These are phyloP conservation scores for Petromus typicus DNA, from an alignment of 2,113 vertebrate species.

Conservation along the genomic window DNA sequence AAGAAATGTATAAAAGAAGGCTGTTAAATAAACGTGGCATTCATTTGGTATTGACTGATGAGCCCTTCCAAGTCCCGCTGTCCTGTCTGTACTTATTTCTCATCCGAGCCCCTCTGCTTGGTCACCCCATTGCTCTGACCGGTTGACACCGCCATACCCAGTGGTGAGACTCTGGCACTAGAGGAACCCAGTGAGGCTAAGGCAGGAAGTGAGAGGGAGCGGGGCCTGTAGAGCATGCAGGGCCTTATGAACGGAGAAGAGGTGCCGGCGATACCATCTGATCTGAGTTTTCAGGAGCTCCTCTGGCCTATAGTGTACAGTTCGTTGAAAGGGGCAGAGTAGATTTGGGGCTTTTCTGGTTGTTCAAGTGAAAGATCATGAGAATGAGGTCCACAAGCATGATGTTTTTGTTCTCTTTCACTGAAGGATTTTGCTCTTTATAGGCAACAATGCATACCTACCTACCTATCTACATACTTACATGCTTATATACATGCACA, in stretches of 20 bases:
- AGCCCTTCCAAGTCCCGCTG: too few relatives aligned
- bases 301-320: not conserved
- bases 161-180: too few relatives aligned
- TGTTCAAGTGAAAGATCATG: not conserved
- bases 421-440: constrained; percentile 8
- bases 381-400: not conserved
- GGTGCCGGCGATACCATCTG: not conserved
- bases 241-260: not conserved
- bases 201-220: not conserved
- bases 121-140: too few relatives aligned
- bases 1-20: too few relatives aligned
- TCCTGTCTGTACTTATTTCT: too few relatives aligned
- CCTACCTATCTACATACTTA: not conserved
- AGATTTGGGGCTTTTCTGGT: not conserved
- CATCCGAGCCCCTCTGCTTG: too few relatives aligned
- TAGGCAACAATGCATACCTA: not conserved
- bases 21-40: too few relatives aligned
- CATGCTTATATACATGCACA: too few relatives aligned
- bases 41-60: too few relatives aligned
- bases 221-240: not conserved
- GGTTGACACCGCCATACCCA: too few relatives aligned
- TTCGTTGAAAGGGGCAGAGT: not conserved
- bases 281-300: constrained; percentile 27
- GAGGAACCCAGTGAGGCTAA: not conserved
- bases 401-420: constrained; percentile 47